These are phyloP conservation scores for Caenorhabditis brenneri DNA, from an alignment of 1,140 invertebrate species.

Conservation along the genomic window DNA sequence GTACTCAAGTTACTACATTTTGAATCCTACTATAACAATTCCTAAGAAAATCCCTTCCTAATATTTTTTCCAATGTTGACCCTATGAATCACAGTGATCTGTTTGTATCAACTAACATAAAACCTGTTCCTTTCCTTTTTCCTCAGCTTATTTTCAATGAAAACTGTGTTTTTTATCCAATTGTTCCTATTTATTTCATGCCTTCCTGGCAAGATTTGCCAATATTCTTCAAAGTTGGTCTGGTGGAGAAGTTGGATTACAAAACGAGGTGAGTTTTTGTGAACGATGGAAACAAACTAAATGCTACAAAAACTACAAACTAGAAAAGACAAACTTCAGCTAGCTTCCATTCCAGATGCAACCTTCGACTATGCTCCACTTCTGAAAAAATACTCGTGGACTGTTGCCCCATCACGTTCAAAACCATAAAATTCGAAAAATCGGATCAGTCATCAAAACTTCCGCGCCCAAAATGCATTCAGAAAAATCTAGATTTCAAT, in stretches of 20 bases:
- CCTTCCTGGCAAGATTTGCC: background rate
- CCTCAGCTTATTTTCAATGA: too few species aligned
- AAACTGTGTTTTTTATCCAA: too few species aligned
- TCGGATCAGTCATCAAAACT: background rate
- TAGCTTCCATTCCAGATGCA: background rate
- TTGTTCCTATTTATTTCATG: background rate
- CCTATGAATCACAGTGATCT: too few species aligned
- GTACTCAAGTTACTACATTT: background rate
- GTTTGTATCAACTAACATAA: too few species aligned
- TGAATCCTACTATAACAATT: background rate
- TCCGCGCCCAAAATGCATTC: background rate
- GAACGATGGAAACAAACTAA: background rate
- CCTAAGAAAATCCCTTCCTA: too few species aligned
- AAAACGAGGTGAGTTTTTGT: background rate
- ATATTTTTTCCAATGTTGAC: too few species aligned
- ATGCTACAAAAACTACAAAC: background rate
- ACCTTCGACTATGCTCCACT: background rate
- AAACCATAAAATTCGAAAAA: background rate
- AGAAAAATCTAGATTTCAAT: background rate
- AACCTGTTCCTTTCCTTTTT: too few species aligned
- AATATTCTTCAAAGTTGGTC: background rate
- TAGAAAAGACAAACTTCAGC: too few species aligned
- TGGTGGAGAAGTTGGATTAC: background rate
- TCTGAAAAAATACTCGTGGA: background rate
- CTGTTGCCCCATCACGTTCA: background rate